Evolutionary conservation across 2,888 invertebrate genomes (phyloP), one percentile per base, ranked within the genome.

Genomic region (Catocala nupta): DNA sequence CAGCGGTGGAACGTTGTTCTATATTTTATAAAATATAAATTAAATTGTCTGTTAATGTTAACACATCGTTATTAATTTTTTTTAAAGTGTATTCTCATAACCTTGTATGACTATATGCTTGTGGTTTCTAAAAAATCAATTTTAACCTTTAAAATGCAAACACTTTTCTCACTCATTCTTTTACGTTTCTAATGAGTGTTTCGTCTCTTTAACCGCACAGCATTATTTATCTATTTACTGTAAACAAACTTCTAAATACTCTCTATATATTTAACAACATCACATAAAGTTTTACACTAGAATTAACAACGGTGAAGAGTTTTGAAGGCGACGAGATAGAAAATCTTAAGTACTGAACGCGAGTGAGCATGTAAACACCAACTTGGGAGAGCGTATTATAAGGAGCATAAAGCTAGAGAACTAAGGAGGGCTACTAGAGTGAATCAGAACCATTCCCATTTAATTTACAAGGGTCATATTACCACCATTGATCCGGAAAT

Each of bases 401-500:
- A 54, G 55, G 47, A 63, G 68, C 51, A 55, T 57, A 59, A 54
- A 49, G n/a, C 5, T 1, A 11, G 34, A 51, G 43, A 48, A 33
- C 59, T 48, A 34, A 53, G 33, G 33, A 48, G 36, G 25, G 51
- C 36, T 52, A 42, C 48, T 16, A 59, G 47, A 59, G 52, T 65
- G 61, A 73, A 65, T 76, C 56, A 65, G 52, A 68, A 59, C 65
- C 68, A 71, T 69, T 65, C 67, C 59, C 66, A 72, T 80, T 80
- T 78, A 80, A 79, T 82, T 73, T 75, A 77, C 75, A 76, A 73
- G 75, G 79, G 74, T 80, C 77, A 81, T 73, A 75, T 78, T 81
- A 83, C 80, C 77, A 82, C 75, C 78, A 75, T 70, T 81, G 81
- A 85, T 75, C 83, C 80, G 81, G 80, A 82, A 83, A 84, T 74